Percentiles rank a stretch among this genome's conserved stretches.
Conservation (phyloP, 2,797 vertebrate species). For the Pempheris klunzingeri region DNA sequence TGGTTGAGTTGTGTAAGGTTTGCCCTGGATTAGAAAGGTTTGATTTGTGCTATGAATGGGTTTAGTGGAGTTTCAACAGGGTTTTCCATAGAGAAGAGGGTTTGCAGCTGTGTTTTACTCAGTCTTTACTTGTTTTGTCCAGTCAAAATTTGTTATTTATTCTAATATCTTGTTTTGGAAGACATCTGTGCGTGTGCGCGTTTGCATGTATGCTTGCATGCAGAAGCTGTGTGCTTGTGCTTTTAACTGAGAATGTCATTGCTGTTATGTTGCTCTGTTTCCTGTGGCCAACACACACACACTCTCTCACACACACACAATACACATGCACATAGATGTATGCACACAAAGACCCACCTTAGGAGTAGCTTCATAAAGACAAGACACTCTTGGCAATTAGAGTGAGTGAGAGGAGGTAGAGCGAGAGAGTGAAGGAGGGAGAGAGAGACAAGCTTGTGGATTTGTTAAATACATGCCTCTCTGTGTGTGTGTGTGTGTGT, state of each 20-base stretch:
- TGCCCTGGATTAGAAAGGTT: conserved; percentile 54
- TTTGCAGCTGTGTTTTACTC: conserved; percentile 31
- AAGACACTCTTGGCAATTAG: conserved; percentile 69
- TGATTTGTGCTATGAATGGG: conserved; percentile 41
- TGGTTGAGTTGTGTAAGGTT: conserved; percentile 40
- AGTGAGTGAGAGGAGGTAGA: conserved; percentile 41
- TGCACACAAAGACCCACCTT: conserved; percentile 33
- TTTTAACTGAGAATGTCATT: conserved; percentile 56
- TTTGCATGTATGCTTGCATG: not conserved
- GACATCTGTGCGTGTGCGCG: conserved; percentile 1
- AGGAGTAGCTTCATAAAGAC: conserved; percentile 67
- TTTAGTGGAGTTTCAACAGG: conserved; percentile 28
- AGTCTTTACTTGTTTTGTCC: too few relatives aligned
- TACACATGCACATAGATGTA: not conserved
- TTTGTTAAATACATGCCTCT: conserved; percentile 26
- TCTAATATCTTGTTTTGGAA: conserved; percentile 35
- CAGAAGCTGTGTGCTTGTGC: not conserved
- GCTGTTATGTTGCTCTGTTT: conserved; percentile 45
- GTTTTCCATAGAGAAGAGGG: conserved; percentile 11
- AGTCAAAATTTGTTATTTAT: conserved; percentile 31
- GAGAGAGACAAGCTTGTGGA: not conserved
- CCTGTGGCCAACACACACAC: conserved; percentile 17
- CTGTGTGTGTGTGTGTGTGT: conserved; percentile 14
- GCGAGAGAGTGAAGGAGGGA: not conserved
- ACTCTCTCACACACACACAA: conserved; percentile 3